A percentile compares a stretch with the other conserved stretches of the same genome.
phyloP scores from a whole-genome alignment of 2,113 vertebrate species.

The Ovis canadensis region DNA sequence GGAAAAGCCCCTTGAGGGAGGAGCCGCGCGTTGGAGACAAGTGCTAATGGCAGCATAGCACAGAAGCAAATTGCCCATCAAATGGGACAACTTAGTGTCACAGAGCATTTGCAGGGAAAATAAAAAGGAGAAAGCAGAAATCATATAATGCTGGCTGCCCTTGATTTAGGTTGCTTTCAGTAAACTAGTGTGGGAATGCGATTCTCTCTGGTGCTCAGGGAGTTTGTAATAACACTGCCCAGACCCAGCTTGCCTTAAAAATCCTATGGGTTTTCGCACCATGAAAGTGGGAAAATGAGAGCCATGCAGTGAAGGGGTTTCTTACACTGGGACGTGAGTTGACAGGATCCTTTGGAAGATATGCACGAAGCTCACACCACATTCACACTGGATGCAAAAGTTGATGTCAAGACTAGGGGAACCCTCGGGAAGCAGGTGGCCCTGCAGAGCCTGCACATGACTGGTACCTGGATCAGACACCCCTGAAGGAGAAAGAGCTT shows the following conservation, averaged over 20 bases:
- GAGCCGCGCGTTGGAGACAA: neutral
- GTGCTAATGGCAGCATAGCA: slow-evolving; percentile 42
- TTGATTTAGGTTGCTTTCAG: slow-evolving; percentile 28
- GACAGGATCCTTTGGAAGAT: neutral
- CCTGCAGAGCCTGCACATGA: neutral
- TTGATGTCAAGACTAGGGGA: neutral
- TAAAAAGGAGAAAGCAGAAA: neutral
- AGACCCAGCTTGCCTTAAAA: neutral
- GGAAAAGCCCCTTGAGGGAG: neutral
- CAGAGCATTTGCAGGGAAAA: neutral
- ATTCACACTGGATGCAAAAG: neutral
- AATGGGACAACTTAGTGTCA: slow-evolving; percentile 47
- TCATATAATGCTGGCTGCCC: neutral
- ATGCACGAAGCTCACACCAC: neutral
- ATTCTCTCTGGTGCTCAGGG: neutral
- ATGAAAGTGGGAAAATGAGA: neutral
- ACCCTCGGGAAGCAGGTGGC: neutral
- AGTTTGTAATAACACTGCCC: neutral
- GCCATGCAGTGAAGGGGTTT: neutral
- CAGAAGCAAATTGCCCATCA: slow-evolving; percentile 62
- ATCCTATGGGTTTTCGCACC: neutral
- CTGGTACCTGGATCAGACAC: neutral
- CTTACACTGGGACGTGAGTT: neutral
- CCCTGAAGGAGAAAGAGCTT: neutral
- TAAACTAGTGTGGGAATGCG: neutral